These are phyloP conservation scores for Stigmatopora argus DNA, from an alignment of 2,113 vertebrate species.

Conservation along the genomic window DNA sequence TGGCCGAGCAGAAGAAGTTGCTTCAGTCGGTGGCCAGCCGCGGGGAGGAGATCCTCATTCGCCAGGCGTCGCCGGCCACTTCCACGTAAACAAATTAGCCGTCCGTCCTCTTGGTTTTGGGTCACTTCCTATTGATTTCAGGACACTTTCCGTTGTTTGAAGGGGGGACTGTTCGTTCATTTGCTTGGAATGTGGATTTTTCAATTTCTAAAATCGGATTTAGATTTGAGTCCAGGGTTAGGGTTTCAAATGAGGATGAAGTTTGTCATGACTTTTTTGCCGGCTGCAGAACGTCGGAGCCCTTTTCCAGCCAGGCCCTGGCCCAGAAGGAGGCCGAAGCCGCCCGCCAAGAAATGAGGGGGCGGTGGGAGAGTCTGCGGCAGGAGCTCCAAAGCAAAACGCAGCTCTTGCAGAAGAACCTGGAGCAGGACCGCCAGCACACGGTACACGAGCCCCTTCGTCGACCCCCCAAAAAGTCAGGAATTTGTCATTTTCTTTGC, in stretches of 20 bases:
- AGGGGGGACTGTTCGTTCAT: no score
- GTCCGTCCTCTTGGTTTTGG: no score
- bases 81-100: slow-evolving; percentile 19
- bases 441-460: slow-evolving; percentile 60
- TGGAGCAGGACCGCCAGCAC: slow-evolving; percentile 80
- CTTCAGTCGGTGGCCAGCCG: slow-evolving; percentile 85
- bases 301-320: slow-evolving; percentile 67
- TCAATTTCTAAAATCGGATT: no score
- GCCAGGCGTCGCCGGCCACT: slow-evolving; percentile 72
- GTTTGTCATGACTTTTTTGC: slow-evolving; percentile 19
- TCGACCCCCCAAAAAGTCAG: neutral
- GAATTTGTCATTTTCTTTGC: neutral
- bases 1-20: slow-evolving; percentile 88
- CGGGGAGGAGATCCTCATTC: slow-evolving; percentile 89
- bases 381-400: slow-evolving; percentile 84
- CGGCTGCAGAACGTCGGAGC: slow-evolving; percentile 70
- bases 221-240: neutral
- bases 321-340: slow-evolving; percentile 72
- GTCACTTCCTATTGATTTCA: no score
- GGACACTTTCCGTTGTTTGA: no score
- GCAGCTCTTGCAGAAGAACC: slow-evolving; percentile 75
- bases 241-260: no score
- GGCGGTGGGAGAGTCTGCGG: slow-evolving; percentile 84
- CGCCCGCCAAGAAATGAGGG: slow-evolving; percentile 74
- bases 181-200: no score